Conservation (phyloP, 2,888 invertebrate genomes). For the Agrypnus murinus region DNA sequence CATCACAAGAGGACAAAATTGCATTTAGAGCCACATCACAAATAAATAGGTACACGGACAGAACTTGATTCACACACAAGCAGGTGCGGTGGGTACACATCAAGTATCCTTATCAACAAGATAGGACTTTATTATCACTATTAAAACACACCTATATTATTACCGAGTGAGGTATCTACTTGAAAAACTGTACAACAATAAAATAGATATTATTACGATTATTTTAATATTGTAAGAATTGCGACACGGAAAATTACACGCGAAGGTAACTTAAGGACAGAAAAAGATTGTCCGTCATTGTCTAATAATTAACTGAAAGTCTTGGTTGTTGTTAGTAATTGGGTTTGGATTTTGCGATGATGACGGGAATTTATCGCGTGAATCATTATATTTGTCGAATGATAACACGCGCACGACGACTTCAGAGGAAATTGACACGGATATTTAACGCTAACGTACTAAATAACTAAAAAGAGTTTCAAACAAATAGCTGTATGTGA, state of each 20-base stretch:
- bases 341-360: background rate
- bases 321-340: background rate
- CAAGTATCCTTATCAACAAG: constrained; percentile 44
- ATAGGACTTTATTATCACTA: constrained; percentile 45
- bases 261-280: constrained; percentile 5
- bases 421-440: constrained; percentile 1
- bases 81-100: constrained; percentile 43
- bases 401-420: constrained; percentile 3
- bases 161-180: constrained; percentile 16
- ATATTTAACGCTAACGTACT: background rate
- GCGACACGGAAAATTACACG: constrained; percentile 42
- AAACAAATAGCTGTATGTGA: constrained; percentile 13
- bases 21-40: constrained; percentile 50
- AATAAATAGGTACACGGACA: constrained; percentile 25
- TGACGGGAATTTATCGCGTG: constrained; percentile 23
- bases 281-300: constrained; percentile 28
- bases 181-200: constrained; percentile 24
- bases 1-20: constrained; percentile 29
- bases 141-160: constrained; percentile 36
- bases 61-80: constrained; percentile 46
- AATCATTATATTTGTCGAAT: constrained; percentile 13
- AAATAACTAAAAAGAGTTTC: constrained; percentile 5
- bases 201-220: constrained; percentile 11
- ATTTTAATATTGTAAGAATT: constrained; percentile 32
- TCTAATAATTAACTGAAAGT: constrained; percentile 24